Conservation (phyloP, 2,113 vertebrate species). For the pig (Sus scrofa) region T2T-Sscrofa CM000813.6:106771501-106772000, state of each 20-base stretch:
- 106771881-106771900: background rate
- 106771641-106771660: background rate
- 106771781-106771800: background rate
- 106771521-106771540: slow-evolving; percentile 59
- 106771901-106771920: slow-evolving; percentile 13
- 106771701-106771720: background rate
- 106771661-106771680: background rate
- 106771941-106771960: background rate
- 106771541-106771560: slow-evolving; percentile 73
- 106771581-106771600: slow-evolving; percentile 46
- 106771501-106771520: slow-evolving; percentile 55
- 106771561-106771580: slow-evolving; percentile 73
- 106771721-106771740: background rate
- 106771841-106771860: background rate
- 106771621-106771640: background rate
- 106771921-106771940: background rate
- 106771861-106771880: background rate
- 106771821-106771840: background rate
- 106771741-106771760: background rate
- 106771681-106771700: background rate
- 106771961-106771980: background rate
- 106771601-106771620: background rate
- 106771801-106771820: background rate
- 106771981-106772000: background rate
- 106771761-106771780: slow-evolving; percentile 25